Base-by-base conservation (phyloP, 2,113 vertebrate species). In the Rafetus swinhoei region DNA sequence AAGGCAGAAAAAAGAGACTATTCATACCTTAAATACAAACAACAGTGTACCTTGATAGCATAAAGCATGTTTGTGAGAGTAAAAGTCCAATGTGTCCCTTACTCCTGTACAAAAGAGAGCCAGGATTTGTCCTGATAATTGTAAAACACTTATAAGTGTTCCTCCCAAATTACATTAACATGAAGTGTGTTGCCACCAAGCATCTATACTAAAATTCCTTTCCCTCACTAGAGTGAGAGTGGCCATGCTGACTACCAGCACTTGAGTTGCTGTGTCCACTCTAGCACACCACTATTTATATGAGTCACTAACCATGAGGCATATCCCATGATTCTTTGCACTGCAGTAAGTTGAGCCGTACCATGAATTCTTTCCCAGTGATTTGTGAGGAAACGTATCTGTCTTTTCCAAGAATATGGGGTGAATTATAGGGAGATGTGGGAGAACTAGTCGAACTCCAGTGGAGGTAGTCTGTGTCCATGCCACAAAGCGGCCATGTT, bases 1-100 rank as follows among this genome's bases (percentile, higher is more conserved):
- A 95, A 97, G 57, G 87, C 79, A 94, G 83, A 95, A 93, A 90
- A 86, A 94, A 95, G 90, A 96, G 91, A 86, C 74, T 87, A 87
- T 95, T 96, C 95, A 96, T 87, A 86, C 62, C 88, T 91, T 93
- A 91, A 95, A 82, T 35, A 89, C 18, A 87, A 90, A 85, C 88
- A 92, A 90, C 91, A 94, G 86, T 89, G 65, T 81, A 93, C 12
- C 84, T 85, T 85, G 81, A 80, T 35, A 9, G 79, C 53, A 93
- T 92, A 55, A 55, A 93, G 59, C 24, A 89, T 19, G 25, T 14
- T 22, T 25, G 74, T 45, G n/a, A 5, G 74, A 22, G 10, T 45
- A 25, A 25, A 76, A 76, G 39, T 21, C 22, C 50, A 76, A 76
- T 25, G 14, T 76, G 39, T 76, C 39, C 35, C 13, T 35, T 69